Evolutionary conservation across 1,140 invertebrate species (phyloP).

Genomic region (Neocloeon triangulifer): DNA sequence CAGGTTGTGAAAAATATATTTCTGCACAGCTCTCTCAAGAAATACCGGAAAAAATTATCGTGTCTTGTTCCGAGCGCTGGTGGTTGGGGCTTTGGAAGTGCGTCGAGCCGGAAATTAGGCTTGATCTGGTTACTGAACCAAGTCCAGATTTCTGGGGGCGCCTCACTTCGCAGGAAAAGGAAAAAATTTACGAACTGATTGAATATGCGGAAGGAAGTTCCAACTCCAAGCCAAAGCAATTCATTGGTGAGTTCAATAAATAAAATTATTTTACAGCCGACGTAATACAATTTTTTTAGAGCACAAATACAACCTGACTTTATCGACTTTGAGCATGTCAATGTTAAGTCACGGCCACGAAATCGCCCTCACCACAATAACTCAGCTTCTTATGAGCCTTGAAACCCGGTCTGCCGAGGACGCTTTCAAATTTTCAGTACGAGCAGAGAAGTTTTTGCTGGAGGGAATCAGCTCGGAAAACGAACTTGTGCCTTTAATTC

Average conservation of each 20-base stretch:
- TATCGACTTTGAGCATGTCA: conserved; percentile 40
- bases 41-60: conserved; percentile 9
- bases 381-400: conserved; percentile 44
- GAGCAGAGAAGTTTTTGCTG: conserved; percentile 53
- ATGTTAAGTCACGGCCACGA: conserved; percentile 35
- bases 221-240: conserved; percentile 26
- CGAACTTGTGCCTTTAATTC: conserved; percentile 46
- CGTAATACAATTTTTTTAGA: conserved; percentile 25
- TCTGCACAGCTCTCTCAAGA: conserved; percentile 2
- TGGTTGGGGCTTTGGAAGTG: background rate
- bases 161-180: conserved; percentile 38
- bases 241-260: conserved; percentile 20
- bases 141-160: conserved; percentile 32
- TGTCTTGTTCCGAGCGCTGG: conserved; percentile 7
- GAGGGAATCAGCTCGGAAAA: conserved; percentile 52
- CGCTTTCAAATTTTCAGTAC: conserved; percentile 44
- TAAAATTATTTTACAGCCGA: background rate
- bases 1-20: background rate
- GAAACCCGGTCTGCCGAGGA: conserved; percentile 45
- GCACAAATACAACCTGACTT: conserved; percentile 55
- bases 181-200: conserved; percentile 35
- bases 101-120: background rate
- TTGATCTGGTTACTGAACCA: too few relatives aligned
- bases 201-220: conserved; percentile 21
- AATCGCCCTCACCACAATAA: conserved; percentile 45